phyloP scores from a whole-genome alignment of 2,113 vertebrate species.

The Rhombomys opimus region DNA sequence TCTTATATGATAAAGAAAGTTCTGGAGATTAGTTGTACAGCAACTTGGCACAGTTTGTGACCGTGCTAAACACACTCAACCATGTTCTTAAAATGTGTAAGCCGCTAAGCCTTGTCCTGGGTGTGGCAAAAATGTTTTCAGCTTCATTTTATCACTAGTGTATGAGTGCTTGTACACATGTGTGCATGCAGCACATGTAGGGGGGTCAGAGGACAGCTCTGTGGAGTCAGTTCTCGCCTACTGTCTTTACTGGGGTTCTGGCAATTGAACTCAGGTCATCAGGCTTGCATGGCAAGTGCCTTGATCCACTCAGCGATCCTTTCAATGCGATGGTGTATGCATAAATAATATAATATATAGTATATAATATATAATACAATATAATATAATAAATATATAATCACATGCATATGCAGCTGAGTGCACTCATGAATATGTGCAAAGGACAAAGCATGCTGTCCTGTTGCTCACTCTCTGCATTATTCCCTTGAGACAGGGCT shows the following conservation, averaged over 20 bases:
- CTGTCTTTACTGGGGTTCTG: too few relatives aligned
- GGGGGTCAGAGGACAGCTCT: background rate
- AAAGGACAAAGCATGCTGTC: background rate
- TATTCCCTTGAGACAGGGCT: too few relatives aligned
- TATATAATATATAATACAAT: too few relatives aligned
- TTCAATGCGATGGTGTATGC: background rate
- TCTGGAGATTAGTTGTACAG: background rate
- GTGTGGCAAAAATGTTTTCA: background rate
- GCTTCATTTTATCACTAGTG: too few relatives aligned
- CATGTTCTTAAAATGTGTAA: background rate
- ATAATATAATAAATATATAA: background rate
- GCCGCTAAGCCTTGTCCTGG: background rate
- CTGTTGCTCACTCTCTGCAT: background rate
- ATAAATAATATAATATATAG: too few relatives aligned
- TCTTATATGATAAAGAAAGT: constrained; percentile 31
- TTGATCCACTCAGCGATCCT: background rate
- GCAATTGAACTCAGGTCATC: background rate
- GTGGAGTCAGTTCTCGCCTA: background rate
- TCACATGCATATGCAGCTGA: background rate
- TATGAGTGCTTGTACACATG: background rate
- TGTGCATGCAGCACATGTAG: too few relatives aligned
- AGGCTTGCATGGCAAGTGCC: background rate
- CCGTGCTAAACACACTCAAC: background rate
- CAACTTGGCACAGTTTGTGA: background rate
- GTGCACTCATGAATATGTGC: background rate